Evolutionary conservation across 2,888 invertebrate species (phyloP).

Genomic region (Lepidocyrtinus sp.): DNA sequence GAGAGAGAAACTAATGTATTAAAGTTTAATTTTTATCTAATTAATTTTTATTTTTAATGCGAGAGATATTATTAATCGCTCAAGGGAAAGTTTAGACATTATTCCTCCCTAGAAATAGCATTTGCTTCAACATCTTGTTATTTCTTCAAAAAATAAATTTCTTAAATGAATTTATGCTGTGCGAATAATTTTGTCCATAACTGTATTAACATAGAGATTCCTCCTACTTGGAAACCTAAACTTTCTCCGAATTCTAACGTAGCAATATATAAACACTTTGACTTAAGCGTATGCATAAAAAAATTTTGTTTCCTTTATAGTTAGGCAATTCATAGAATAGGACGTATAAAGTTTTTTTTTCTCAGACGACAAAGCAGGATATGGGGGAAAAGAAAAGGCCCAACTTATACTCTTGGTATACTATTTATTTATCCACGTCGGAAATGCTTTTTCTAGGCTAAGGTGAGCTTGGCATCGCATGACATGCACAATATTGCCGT

Average conservation of each 20-base stretch:
- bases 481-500: constrained; percentile 35
- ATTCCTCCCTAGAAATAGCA: too few relatives aligned
- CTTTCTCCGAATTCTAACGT: constrained; percentile 1
- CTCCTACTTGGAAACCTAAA: background rate
- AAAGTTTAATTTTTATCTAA: too few relatives aligned
- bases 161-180: too few relatives aligned
- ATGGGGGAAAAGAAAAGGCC: background rate
- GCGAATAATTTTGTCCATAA: too few relatives aligned
- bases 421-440: constrained; percentile 58
- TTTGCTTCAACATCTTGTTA: too few relatives aligned
- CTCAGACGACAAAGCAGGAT: background rate
- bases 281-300: background rate
- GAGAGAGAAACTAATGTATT: too few relatives aligned
- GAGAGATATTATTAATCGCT: too few relatives aligned
- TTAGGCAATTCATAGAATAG: too few relatives aligned
- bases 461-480: constrained; percentile 46
- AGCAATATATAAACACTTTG: background rate
- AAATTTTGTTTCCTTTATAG: background rate
- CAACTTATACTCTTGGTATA: background rate
- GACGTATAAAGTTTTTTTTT: background rate
- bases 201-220: too few relatives aligned
- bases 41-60: too few relatives aligned
- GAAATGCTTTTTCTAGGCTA: constrained; percentile 56
- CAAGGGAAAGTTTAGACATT: too few relatives aligned
- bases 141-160: too few relatives aligned